Conservation (phyloP, 2,888 invertebrate genomes). For the Lithophane leautieri region DNA sequence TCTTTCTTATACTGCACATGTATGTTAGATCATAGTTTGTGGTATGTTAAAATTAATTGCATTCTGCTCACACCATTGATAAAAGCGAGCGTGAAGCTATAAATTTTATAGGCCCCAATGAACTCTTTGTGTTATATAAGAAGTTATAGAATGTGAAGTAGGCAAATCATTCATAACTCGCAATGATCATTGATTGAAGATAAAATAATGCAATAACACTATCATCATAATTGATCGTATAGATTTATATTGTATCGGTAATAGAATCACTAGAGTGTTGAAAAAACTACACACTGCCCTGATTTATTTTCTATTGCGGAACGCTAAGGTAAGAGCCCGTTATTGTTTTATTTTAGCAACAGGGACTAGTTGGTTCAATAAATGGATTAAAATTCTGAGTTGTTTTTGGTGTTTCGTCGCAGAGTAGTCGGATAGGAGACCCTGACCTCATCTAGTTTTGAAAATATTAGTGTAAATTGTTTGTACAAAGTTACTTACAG, state of each 20-base stretch:
- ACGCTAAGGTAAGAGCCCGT: background rate
- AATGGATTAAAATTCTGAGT: background rate
- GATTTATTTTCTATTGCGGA: background rate
- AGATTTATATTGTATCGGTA: constrained; percentile 11
- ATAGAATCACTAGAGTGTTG: constrained; percentile 18
- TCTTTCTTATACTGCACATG: background rate
- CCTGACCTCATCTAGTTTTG: background rate
- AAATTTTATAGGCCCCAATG: constrained; percentile 8
- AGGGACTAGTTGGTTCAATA: background rate
- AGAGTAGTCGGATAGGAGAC: background rate
- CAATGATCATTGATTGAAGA: constrained; percentile 35
- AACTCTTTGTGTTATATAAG: constrained; percentile 48
- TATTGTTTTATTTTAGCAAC: background rate
- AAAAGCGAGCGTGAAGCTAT: constrained; percentile 46
- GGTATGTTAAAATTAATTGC: constrained; percentile 25
- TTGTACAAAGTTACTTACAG: too few species aligned
- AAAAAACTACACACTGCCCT: background rate
- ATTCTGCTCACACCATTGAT: constrained; percentile 25
- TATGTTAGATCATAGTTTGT: constrained; percentile 21
- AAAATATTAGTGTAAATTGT: background rate
- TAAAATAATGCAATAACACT: constrained; percentile 36
- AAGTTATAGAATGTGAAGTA: constrained; percentile 20
- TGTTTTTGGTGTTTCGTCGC: background rate
- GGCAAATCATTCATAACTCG: constrained; percentile 32
- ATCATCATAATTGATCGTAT: constrained; percentile 7